These are phyloP conservation scores for Odontamblyopus lacepedii DNA, from an alignment of 2,797 vertebrate species.

Conservation along the genomic window DNA sequence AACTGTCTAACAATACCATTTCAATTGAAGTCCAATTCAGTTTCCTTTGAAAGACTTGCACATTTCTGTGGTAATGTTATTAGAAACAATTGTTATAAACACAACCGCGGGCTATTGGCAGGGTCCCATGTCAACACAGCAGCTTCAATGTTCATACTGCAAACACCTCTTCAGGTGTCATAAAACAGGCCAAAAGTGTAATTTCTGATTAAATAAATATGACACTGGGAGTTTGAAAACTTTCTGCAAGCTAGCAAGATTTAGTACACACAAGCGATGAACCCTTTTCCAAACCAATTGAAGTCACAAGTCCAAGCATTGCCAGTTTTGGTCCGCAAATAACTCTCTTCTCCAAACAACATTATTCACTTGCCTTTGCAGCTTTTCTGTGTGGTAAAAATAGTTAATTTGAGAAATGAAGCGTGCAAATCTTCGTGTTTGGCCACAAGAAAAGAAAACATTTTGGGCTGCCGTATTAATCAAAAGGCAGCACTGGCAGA, in stretches of 20 bases:
- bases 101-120: slow-evolving; percentile 19
- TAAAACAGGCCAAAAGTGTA: background rate
- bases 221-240: slow-evolving; percentile 2
- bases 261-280: background rate
- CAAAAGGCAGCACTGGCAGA: background rate
- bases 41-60: background rate
- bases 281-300: background rate
- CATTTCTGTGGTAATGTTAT: background rate
- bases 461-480: background rate
- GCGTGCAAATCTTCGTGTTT: background rate
- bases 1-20: background rate
- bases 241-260: slow-evolving; percentile 1
- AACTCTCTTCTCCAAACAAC: background rate
- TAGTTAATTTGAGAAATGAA: slow-evolving; percentile 8
- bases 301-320: background rate
- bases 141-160: slow-evolving; percentile 6
- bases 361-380: slow-evolving; percentile 1
- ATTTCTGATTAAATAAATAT: slow-evolving; percentile 16
- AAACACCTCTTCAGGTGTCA: background rate
- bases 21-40: background rate
- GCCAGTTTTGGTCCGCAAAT: slow-evolving; percentile 2
- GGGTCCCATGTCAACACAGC: slow-evolving; percentile 10
- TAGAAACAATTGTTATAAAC: background rate
- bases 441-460: background rate
- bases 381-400: background rate